A percentile compares a stretch with the other conserved stretches of the same genome.
phyloP scores from a whole-genome alignment of 2,113 vertebrate species.

The Peromyscus leucopus region DNA sequence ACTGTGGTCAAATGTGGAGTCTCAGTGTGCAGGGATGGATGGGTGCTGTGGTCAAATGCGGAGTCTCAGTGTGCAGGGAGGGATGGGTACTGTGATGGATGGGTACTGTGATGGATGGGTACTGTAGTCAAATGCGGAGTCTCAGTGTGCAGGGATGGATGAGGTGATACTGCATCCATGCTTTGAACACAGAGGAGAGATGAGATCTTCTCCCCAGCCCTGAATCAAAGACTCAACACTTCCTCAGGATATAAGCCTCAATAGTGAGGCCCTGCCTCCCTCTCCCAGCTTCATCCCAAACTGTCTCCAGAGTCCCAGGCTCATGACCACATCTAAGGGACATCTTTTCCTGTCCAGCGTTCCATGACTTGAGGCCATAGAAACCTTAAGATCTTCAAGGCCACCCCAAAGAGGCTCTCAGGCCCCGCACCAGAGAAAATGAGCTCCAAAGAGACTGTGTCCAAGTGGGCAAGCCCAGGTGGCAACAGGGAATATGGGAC shows the following conservation, averaged over 20 bases:
- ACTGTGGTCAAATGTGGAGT: neutral
- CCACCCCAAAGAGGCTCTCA: fast-evolving
- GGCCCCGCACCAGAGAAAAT: neutral
- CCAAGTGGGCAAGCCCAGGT: fast-evolving
- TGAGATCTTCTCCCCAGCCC: neutral
- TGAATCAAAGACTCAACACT: neutral
- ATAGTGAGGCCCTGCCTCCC: neutral
- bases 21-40: neutral
- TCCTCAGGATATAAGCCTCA: fast-evolving
- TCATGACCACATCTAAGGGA: neutral
- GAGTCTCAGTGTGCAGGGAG: too few species aligned
- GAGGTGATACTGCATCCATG: neutral
- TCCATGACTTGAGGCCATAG: fast-evolving
- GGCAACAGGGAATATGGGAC: fast-evolving
- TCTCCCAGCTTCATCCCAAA: fast-evolving
- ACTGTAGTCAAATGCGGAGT: too few species aligned
- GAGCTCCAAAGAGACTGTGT: fast-evolving
- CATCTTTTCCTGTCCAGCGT: neutral
- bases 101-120: neutral
- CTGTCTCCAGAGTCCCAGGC: neutral
- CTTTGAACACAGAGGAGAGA: neutral
- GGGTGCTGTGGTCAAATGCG: too few species aligned
- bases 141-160: neutral
- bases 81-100: too few species aligned
- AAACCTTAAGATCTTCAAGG: neutral